Evolutionary conservation across 1,140 invertebrate species (phyloP), one percentile per base, ranked within the genome.

Genomic region (Drosophila ficusphila): DNA sequence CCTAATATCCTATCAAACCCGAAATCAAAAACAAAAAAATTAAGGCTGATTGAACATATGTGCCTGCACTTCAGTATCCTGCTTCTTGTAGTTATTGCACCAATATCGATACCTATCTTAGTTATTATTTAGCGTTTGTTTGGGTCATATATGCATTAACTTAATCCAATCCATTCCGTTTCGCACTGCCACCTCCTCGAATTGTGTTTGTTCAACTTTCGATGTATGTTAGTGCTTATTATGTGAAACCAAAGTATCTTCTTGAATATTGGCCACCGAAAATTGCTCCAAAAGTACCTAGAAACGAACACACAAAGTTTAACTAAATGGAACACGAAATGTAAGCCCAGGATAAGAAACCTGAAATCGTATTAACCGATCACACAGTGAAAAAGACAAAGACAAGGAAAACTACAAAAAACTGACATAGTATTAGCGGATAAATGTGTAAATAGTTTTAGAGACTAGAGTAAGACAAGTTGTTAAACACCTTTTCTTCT

Each of bases 131-230:
- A 44, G 58, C 36, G 34, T 67, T 65, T 19, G 29, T 64, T 65
- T 67, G 62, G 62, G 60, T 41, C 62, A 67, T 67, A 9, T 39
- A 42, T 41, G 58, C 62, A 65, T 67, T 14, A 27, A 76, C 34
- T 41, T 57, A 51, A 65, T 62, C 25, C 16, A 54, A 14, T 11
- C 49, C 60, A 67, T 67, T 51, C 25, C 62, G 34, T 65, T 33
- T 16, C 33, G 65, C 62, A 69, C 48, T 54, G 9, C 38, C 58
- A 64, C 58, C 39, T 41, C 44, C 69, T 73, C 36, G 27, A 81
- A 86, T 86, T 86, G 81, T 86, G 81, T 86, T 86, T 86, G 81
- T 86, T 86, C 56, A 69, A 74, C 39, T 52, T 48, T 61, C 39
- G 70, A 70, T 70, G 38, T 82, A 54, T 72, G 60, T 68, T 42